Evolutionary conservation across 2,797 vertebrate species (phyloP).

Genomic region (Etheostoma nigrum): DNA sequence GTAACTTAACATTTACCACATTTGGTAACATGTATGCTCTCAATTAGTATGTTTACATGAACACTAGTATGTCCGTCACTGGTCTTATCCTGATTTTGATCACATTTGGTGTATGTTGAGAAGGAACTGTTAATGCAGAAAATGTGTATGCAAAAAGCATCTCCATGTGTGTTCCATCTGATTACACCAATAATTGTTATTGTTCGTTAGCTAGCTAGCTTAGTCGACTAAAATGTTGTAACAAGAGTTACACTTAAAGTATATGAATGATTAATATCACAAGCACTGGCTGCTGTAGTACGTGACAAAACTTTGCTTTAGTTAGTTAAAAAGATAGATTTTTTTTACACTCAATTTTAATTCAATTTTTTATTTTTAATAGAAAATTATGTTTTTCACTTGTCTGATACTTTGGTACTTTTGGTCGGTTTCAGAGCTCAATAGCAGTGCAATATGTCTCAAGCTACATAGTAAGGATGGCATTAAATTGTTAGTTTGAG

Average conservation of each 20-base stretch:
- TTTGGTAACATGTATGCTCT: neutral
- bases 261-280: no score
- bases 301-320: neutral
- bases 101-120: neutral
- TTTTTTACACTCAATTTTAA: neutral
- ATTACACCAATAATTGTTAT: neutral
- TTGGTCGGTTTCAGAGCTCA: neutral
- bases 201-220: neutral
- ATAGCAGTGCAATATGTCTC: neutral
- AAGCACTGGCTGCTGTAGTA: neutral
- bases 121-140: neutral
- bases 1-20: neutral
- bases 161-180: neutral
- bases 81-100: neutral
- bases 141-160: neutral
- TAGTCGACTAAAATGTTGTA: neutral
- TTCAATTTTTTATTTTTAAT: neutral
- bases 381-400: neutral
- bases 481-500: conserved; percentile 16
- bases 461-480: neutral
- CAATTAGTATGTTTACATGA: neutral
- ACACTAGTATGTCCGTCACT: neutral
- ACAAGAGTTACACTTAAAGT: no score
- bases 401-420: neutral
- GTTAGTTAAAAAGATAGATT: neutral